Percentiles rank a stretch among this genome's conserved stretches.
Evolutionary conservation across 2,888 invertebrate genomes (phyloP).

Genomic region (Heliconius erato): DNA sequence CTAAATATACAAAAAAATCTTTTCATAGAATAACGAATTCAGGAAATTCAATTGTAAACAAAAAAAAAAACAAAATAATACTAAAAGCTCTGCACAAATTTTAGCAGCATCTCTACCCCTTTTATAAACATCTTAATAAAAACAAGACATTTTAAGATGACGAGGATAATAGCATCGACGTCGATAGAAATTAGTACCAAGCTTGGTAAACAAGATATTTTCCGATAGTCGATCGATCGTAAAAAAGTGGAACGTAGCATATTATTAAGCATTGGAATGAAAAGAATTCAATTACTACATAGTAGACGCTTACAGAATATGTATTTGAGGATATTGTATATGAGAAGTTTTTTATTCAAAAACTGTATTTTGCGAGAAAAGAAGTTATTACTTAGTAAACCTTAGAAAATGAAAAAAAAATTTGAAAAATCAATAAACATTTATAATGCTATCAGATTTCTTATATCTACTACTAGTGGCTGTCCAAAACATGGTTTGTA

Average conservation of each 20-base stretch:
- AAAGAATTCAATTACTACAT: slow-evolving; percentile 70
- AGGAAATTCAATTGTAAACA: neutral
- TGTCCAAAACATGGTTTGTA: neutral
- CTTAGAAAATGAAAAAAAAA: neutral
- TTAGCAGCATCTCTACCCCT: slow-evolving; percentile 21
- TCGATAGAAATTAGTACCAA: slow-evolving; percentile 77
- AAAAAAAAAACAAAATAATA: neutral
- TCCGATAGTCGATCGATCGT: slow-evolving; percentile 73
- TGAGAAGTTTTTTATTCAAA: neutral
- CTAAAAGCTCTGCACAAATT: neutral
- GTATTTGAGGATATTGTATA: neutral
- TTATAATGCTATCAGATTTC: neutral
- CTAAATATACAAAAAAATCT: neutral
- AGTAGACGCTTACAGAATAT: slow-evolving; percentile 4
- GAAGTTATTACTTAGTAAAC: neutral
- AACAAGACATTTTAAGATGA: slow-evolving; percentile 55
- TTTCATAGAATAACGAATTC: neutral
- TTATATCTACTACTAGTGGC: neutral
- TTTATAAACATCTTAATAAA: slow-evolving; percentile 39
- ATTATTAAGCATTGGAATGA: slow-evolving; percentile 72
- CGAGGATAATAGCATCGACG: slow-evolving; percentile 66
- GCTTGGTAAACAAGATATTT: slow-evolving; percentile 63
- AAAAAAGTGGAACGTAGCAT: slow-evolving; percentile 71
- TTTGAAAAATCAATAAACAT: neutral
- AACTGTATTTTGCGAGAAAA: neutral